phyloP scores from a whole-genome alignment of 2,113 vertebrate genomes.

The Petroica traversi region DNA sequence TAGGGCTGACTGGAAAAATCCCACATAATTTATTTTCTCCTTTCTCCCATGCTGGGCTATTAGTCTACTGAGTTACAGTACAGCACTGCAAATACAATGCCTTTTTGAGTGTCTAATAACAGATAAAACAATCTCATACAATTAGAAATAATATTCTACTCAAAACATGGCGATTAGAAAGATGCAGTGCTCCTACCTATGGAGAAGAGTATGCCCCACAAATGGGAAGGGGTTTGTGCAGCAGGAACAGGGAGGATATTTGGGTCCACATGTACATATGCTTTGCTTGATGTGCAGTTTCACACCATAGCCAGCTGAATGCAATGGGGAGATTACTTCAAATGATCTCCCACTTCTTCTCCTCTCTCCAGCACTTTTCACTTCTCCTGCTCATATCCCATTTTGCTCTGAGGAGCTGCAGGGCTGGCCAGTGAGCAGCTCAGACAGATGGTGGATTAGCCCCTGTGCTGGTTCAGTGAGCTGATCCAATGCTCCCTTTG shows the following conservation, averaged over 20 bases:
- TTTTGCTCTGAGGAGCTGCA: not conserved
- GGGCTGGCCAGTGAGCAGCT: not conserved
- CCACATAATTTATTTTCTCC: not conserved
- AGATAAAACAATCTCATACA: not conserved
- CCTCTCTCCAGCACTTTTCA: not conserved
- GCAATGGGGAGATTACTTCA: not conserved
- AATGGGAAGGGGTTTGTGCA: fast-evolving
- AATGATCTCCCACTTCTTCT: not conserved
- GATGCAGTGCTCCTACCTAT: not conserved
- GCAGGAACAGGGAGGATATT: not conserved
- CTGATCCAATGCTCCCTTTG: not conserved
- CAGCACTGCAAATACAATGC: not conserved
- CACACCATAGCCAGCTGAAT: not conserved
- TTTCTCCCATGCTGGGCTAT: not conserved
- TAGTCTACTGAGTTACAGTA: not conserved
- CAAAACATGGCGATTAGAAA: not conserved
- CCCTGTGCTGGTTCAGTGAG: not conserved
- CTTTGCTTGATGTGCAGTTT: not conserved
- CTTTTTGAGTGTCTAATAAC: not conserved
- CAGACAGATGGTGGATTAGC: not conserved
- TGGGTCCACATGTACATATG: not conserved
- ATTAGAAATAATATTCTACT: not conserved
- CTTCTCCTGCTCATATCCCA: not conserved
- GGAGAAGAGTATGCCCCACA: not conserved
- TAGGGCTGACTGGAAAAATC: not conserved